Conservation (phyloP, 2,113 vertebrate genomes). For the Ifrita kowaldi region DNA sequence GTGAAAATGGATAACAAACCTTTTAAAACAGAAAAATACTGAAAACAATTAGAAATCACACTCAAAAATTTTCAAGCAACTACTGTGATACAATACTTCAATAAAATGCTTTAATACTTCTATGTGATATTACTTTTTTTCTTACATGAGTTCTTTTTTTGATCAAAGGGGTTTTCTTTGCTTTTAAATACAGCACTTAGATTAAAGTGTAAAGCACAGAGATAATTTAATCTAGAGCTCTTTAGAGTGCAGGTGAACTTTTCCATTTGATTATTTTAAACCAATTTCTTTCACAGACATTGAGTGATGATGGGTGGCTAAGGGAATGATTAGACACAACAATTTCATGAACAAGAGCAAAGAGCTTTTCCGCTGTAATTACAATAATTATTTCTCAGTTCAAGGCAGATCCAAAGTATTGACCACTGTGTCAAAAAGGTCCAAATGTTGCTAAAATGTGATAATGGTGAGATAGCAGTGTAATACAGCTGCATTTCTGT, state of each 20-base stretch:
- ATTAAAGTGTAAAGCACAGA: neutral
- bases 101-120: neutral
- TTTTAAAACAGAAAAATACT: neutral
- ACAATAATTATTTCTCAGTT: neutral
- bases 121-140: neutral
- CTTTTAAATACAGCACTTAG: neutral
- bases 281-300: neutral
- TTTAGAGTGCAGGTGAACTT: neutral
- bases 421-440: neutral
- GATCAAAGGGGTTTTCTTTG: neutral
- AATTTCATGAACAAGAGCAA: neutral
- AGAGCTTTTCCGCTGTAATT: neutral
- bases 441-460: neutral
- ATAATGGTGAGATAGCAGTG: neutral
- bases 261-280: slow-evolving; percentile 1
- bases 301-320: neutral
- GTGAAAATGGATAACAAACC: neutral
- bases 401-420: neutral
- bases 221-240: neutral
- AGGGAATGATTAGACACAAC: neutral
- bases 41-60: neutral
- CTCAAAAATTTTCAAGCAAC: neutral
- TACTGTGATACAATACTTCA: neutral
- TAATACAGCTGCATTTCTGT: slow-evolving; percentile 29
- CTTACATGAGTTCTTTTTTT: neutral